Percentiles rank a stretch among this genome's conserved stretches.
These are phyloP conservation scores for Melierax canorus DNA, from an alignment of 2,113 vertebrate genomes.

Conservation along the genomic window DNA sequence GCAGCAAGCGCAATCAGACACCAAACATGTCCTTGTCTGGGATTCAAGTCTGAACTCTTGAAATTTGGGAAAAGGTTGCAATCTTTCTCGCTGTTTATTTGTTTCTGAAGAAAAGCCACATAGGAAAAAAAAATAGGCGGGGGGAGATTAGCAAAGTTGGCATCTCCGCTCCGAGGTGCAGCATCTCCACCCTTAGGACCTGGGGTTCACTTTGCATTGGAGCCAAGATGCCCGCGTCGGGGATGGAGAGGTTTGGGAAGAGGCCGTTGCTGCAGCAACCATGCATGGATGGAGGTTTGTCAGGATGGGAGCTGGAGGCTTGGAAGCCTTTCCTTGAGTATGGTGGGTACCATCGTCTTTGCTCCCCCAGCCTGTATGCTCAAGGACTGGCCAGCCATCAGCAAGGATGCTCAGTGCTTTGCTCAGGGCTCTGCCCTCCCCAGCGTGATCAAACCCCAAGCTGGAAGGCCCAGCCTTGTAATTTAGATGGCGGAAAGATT, in stretches of 20 bases:
- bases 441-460: neutral
- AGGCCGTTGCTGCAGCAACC: neutral
- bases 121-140: no score
- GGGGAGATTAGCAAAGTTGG: neutral
- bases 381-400: accelerated
- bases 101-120: neutral
- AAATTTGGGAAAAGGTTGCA: neutral
- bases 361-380: accelerated
- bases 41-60: neutral
- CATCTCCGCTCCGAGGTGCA: neutral
- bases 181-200: neutral
- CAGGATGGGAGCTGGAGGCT: neutral
- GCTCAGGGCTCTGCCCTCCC: neutral
- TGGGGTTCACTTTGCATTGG: accelerated
- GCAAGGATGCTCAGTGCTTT: neutral
- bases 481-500: neutral
- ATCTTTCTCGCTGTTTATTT: neutral
- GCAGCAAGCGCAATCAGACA: neutral
- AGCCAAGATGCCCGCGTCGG: accelerated
- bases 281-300: neutral
- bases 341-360: accelerated
- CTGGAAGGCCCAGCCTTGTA: neutral
- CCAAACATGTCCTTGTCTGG: neutral
- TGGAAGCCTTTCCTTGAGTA: neutral
- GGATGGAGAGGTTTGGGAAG: neutral